Conservation (phyloP, 1,140 invertebrate species). For the Meteorus sp. region DNA sequence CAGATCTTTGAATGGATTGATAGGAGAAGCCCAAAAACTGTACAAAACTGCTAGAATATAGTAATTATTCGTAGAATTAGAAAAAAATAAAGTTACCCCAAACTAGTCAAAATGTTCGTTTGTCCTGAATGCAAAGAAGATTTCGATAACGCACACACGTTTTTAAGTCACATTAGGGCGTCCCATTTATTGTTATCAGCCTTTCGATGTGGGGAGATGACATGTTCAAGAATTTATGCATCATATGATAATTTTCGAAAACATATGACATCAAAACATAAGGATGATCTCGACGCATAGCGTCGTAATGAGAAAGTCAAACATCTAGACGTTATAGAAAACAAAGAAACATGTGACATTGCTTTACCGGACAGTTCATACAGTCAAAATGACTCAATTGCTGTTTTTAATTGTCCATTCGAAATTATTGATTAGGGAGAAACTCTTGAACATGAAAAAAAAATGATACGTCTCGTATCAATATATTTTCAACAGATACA, state of each 20-base stretch:
- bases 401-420: no score
- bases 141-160: background rate
- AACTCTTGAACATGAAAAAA: background rate
- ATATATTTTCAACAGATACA: background rate
- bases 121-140: background rate
- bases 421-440: no score
- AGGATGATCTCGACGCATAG: background rate
- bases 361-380: no score
- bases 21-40: background rate
- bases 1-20: background rate
- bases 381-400: no score
- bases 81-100: background rate
- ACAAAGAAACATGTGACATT: no score
- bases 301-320: background rate
- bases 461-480: background rate
- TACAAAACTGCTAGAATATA: no score
- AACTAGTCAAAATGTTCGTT: background rate
- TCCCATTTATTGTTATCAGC: background rate
- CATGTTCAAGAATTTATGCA: slow-evolving; percentile 22
- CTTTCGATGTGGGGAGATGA: slow-evolving; percentile 9
- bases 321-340: slow-evolving; percentile 8
- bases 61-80: background rate
- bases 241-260: slow-evolving; percentile 1
- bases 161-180: background rate
- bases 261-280: slow-evolving; percentile 17